phyloP scores from a whole-genome alignment of 2,113 vertebrate genomes.

The Capra hircus region DNA sequence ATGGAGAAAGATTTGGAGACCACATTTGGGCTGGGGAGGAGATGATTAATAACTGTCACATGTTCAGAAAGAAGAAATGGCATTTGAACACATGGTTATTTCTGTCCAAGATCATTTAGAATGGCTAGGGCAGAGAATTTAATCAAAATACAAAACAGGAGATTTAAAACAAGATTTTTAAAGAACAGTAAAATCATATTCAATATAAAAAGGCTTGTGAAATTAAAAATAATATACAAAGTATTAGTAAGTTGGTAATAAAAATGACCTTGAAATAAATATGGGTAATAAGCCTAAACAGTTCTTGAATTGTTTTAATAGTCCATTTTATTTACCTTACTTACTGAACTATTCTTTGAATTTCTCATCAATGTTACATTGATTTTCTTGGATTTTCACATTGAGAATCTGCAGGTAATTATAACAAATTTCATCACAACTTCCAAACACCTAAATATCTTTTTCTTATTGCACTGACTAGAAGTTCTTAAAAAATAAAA shows the following conservation, averaged over 20 bases:
- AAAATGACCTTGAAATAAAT: background rate
- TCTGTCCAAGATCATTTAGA: background rate
- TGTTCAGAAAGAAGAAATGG: background rate
- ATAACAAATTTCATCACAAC: background rate
- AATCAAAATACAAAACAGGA: background rate
- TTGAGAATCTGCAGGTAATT: background rate
- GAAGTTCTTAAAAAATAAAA: background rate
- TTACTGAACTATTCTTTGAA: background rate
- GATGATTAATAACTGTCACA: background rate
- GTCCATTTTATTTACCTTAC: background rate
- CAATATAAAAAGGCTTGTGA: background rate
- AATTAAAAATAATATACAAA: constrained; percentile 20
- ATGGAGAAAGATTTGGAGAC: background rate
- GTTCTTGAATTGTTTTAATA: background rate
- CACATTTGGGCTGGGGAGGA: background rate
- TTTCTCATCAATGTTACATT: background rate
- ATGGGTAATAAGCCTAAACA: background rate
- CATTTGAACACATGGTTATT: background rate
- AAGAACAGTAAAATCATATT: background rate
- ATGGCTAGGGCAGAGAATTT: background rate
- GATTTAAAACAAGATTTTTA: background rate
- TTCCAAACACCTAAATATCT: background rate
- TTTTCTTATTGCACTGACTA: background rate
- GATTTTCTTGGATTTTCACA: background rate
- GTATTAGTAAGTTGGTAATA: background rate